Conservation (phyloP, 2,888 invertebrate genomes). For the Octodonta nipae region DNA sequence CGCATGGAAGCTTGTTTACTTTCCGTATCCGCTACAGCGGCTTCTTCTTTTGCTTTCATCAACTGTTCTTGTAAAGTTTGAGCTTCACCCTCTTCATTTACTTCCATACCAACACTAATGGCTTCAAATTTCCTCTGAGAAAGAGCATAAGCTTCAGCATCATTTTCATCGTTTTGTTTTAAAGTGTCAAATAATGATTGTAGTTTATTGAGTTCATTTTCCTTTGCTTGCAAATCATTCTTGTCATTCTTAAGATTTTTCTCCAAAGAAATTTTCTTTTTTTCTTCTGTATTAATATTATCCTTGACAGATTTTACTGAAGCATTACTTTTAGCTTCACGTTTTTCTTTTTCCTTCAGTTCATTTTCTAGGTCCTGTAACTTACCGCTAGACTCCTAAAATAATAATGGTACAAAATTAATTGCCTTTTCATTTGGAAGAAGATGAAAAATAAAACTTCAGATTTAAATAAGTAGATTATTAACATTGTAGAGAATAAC, state of each 20-base stretch:
- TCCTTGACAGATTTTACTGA: conserved; percentile 51
- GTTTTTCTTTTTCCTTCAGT: conserved; percentile 49
- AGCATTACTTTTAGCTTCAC: conserved; percentile 52
- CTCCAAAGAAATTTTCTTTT: conserved; percentile 52
- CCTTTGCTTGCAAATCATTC: conserved; percentile 44
- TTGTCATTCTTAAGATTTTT: conserved; percentile 57
- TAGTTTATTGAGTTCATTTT: conserved; percentile 44
- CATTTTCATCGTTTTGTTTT: conserved; percentile 50
- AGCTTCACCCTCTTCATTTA: conserved; percentile 63
- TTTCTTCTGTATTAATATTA: conserved; percentile 52
- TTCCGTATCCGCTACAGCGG: conserved; percentile 64
- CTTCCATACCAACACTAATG: conserved; percentile 56
- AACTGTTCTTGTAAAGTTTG: conserved; percentile 82
- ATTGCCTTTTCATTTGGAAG: too few relatives aligned
- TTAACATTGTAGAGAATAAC: too few relatives aligned
- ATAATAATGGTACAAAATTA: too few relatives aligned
- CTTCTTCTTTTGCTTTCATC: conserved; percentile 63
- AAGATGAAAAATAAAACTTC: too few relatives aligned
- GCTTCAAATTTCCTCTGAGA: conserved; percentile 76
- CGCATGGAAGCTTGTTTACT: conserved; percentile 67
- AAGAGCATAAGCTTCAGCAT: conserved; percentile 51
- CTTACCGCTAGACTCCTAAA: too few relatives aligned
- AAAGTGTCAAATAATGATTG: conserved; percentile 54
- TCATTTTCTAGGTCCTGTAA: conserved; percentile 51
- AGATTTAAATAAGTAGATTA: too few relatives aligned